Conservation (phyloP, 2,797 vertebrate species). For the Hafferia zeledoni region DNA sequence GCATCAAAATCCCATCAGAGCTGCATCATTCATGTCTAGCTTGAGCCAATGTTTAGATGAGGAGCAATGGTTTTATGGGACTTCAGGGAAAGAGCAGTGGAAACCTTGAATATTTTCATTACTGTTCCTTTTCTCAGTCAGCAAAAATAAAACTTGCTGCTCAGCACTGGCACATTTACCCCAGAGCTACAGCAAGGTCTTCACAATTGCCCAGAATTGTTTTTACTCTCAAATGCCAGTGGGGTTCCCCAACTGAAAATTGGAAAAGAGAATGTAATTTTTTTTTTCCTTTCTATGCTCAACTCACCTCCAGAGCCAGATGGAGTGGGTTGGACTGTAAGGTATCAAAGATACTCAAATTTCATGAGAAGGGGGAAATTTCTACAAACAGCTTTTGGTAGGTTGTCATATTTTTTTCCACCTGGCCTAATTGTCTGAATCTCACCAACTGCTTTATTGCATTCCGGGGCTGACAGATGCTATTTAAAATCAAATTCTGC, state of each 20-base stretch:
- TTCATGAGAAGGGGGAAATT: background rate
- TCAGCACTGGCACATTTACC: background rate
- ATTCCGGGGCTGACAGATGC: conserved; percentile 12
- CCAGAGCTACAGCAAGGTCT: background rate
- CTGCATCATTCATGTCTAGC: background rate
- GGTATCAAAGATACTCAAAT: conserved; percentile 4
- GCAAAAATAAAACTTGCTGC: background rate
- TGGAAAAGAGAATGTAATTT: background rate
- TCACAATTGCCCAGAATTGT: background rate
- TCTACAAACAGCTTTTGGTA: background rate
- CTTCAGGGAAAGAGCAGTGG: background rate
- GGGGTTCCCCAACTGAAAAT: background rate
- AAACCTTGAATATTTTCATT: background rate
- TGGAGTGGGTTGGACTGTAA: conserved; percentile 7
- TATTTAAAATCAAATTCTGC: conserved; percentile 44
- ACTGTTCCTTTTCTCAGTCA: background rate
- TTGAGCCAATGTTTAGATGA: background rate
- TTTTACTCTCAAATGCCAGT: background rate
- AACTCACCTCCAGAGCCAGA: background rate
- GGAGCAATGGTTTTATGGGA: background rate
- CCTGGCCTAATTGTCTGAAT: conserved; percentile 28
- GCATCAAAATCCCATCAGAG: background rate
- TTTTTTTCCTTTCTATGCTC: background rate
- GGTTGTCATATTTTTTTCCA: conserved; percentile 2
- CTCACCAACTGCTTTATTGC: conserved; percentile 15